Evolutionary conservation across 1,140 invertebrate species (phyloP).

Genomic region (Drosophila ercepeae): DNA sequence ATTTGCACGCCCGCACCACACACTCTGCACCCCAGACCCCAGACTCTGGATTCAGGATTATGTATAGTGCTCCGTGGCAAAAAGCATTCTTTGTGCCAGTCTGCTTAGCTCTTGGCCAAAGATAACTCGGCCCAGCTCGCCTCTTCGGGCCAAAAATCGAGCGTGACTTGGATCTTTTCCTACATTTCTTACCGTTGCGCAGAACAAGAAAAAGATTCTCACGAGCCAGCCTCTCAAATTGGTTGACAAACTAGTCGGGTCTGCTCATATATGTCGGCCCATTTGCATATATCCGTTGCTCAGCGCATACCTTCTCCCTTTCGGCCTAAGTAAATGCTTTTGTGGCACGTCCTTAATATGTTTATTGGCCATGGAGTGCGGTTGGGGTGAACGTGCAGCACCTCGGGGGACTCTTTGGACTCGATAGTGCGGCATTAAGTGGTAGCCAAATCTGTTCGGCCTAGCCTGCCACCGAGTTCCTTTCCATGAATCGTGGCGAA

Average conservation of each 20-base stretch:
- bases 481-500: slow-evolving; percentile 33
- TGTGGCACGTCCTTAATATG: slow-evolving; percentile 59
- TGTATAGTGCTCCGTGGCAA: slow-evolving; percentile 9
- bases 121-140: slow-evolving; percentile 25
- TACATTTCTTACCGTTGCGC: slow-evolving; percentile 8
- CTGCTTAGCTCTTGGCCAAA: slow-evolving; percentile 36
- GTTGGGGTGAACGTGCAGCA: slow-evolving; percentile 54
- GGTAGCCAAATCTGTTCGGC: slow-evolving; percentile 63
- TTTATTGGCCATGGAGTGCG: slow-evolving; percentile 41
- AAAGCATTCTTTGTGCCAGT: slow-evolving; percentile 43
- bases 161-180: slow-evolving; percentile 64
- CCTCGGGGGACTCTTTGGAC: slow-evolving; percentile 44
- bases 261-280: slow-evolving; percentile 51
- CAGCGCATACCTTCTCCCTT: slow-evolving; percentile 7
- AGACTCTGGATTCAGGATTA: slow-evolving; percentile 4
- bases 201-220: slow-evolving; percentile 63
- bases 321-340: slow-evolving; percentile 51
- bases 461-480: slow-evolving; percentile 44
- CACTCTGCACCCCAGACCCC: slow-evolving; percentile 7
- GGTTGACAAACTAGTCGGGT: slow-evolving; percentile 71
- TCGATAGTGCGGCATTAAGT: slow-evolving; percentile 60
- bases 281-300: slow-evolving; percentile 34
- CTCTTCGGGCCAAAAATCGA: slow-evolving; percentile 60
- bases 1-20: slow-evolving; percentile 70
- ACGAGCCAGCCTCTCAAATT: slow-evolving; percentile 66